Evolutionary conservation across 1,140 invertebrate genomes (phyloP), one percentile per base, ranked within the genome.

Genomic region (Drosophila persimilis): DNA sequence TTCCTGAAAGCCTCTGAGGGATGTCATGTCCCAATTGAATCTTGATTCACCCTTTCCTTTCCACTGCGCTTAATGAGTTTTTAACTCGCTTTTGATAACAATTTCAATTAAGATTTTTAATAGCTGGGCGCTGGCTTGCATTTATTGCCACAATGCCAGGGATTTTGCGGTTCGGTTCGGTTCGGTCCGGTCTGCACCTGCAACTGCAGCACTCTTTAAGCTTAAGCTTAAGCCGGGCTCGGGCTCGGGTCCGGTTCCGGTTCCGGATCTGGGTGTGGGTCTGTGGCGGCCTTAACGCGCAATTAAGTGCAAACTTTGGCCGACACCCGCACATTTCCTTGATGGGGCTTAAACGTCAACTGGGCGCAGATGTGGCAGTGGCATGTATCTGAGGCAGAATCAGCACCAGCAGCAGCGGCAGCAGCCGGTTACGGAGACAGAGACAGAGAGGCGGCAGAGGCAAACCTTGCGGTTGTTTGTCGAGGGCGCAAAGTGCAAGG

Each of bases 401-500:
- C 6, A 13, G 9, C 5, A 24, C 17, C 43, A 60, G 31, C 45
- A 26, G 20, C 52, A 63, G 47, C n/a, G n/a, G n/a, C 51, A 41
- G 44, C 51, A 45, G 53, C 35, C 51, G 41, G 46, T 31, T 22
- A 26, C 20, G 56, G 39, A 31, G 8, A 26, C 15, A 45, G 58
- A 35, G 61, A 45, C 54, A 51, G 17, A 22, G 44, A 50, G 55
- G 26, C 26, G 56, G 46, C 50, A 29, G 9, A 24, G 51, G 43
- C 62, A 53, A 77, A 66, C 80, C 80, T 84, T 75, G 80, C 31
- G 65, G 80, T 79, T 65, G 73, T 64, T 85, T 76, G 62, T 79
- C 60, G 73, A 76, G 80, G 80, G 64, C 80, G 59, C 71, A 84
- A 73, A 84, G 80, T 80, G 76, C 76, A 84, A 79, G 80, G 80